Conservation (phyloP, 2,888 invertebrate genomes). For the Parnassius orleans region DNA sequence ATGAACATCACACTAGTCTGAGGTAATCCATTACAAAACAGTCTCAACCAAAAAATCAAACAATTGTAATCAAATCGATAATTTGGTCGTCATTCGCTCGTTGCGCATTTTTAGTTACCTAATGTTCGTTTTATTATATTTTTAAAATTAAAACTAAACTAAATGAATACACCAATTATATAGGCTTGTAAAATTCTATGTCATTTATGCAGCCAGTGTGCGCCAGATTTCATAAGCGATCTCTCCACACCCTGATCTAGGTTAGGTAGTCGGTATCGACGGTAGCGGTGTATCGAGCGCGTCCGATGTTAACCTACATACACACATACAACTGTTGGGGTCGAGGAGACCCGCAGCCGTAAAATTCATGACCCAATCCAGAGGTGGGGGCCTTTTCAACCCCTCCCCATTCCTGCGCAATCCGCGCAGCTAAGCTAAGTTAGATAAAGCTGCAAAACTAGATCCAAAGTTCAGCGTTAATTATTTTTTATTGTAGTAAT, state of each 20-base stretch:
- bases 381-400: constrained; percentile 47
- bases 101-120: too few relatives aligned
- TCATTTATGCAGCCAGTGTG: constrained; percentile 71
- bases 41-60: too few relatives aligned
- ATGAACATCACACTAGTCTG: too few relatives aligned
- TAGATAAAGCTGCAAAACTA: constrained; percentile 11
- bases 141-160: too few relatives aligned
- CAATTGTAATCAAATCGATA: too few relatives aligned
- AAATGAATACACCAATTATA: constrained; percentile 42
- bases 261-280: constrained; percentile 78
- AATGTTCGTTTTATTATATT: too few relatives aligned
- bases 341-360: constrained; percentile 70
- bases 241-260: constrained; percentile 80
- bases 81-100: too few relatives aligned
- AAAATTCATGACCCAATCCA: constrained; percentile 65
- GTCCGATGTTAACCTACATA: constrained; percentile 78
- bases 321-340: constrained; percentile 67
- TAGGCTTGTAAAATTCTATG: constrained; percentile 59
- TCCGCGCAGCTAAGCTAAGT: constrained; percentile 30
- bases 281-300: constrained; percentile 77
- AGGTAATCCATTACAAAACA: too few relatives aligned
- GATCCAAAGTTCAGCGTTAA: not conserved
- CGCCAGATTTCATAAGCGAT: constrained; percentile 80
- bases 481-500: too few relatives aligned
- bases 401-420: constrained; percentile 35